These are phyloP conservation scores for Drosophila baimaii DNA, from an alignment of 1,140 invertebrate species.

Conservation along the genomic window DNA sequence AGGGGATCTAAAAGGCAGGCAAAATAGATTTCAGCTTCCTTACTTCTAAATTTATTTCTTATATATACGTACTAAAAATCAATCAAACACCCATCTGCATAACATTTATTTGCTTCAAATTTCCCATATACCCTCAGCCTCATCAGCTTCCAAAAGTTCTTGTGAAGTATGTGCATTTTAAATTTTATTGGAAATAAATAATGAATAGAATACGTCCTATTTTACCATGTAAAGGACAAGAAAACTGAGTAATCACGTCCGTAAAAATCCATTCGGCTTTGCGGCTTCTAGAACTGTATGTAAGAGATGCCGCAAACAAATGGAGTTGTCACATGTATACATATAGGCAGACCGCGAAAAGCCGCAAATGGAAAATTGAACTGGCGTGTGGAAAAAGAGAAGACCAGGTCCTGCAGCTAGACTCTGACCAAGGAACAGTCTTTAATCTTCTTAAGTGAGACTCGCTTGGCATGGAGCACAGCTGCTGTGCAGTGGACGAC, in stretches of 20 bases:
- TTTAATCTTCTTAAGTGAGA: conserved; percentile 76
- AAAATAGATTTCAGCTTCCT: no score
- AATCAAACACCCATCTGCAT: no score
- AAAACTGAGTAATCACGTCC: background rate
- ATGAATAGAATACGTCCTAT: background rate
- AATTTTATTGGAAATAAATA: background rate
- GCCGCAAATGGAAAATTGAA: conserved; percentile 45
- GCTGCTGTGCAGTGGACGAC: conserved; percentile 37
- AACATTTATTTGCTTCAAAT: no score
- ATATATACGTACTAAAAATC: no score
- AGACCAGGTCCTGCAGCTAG: background rate
- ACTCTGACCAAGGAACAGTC: conserved; percentile 56
- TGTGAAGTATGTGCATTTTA: background rate
- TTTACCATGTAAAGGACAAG: background rate
- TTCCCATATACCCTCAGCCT: background rate
- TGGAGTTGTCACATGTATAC: conserved; percentile 22
- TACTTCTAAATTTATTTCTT: no score
- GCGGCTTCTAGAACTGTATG: conserved; percentile 30
- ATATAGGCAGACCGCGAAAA: conserved; percentile 46
- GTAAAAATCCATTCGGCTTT: conserved; percentile 30
- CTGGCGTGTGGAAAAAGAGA: conserved; percentile 10
- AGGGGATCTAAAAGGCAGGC: no score
- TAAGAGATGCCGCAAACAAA: conserved; percentile 24
- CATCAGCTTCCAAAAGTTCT: background rate
- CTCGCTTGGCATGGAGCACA: conserved; percentile 40